Evolutionary conservation across 2,113 vertebrate species (phyloP), one percentile per base, ranked within the genome.

Genomic region (Puntigrus tetrazona): DNA sequence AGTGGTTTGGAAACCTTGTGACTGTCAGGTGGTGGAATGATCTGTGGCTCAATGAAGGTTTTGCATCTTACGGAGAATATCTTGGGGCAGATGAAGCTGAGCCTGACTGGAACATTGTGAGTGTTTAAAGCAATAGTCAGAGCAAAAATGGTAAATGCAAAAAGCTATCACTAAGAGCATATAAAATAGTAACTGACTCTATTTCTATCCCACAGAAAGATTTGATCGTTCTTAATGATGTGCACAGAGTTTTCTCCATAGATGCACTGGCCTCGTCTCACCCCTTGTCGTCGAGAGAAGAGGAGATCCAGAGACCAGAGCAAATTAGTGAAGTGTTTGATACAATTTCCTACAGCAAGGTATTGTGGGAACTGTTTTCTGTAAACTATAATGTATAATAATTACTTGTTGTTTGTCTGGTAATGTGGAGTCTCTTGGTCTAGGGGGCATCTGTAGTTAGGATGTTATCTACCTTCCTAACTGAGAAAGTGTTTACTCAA

Each of bases 1-100:
- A 99, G 97, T 99, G 98, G 98, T 99, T 99, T 0, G 97, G 98
- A 67, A 98, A 98, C 89, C 93, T 98, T 86, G 98, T 99, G 84
- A 99, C 98, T 0, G 87, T 99, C 74, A 91, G 29, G 1, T 99
- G 98, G 98, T 99, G 98, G 98, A 98, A 97, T 0, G 97, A 99
- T 90, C 88, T 99, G 87, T 99, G 98, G 97, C 94, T 99, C 83
- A 99, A 99, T 0, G 98, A 99, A 89, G 98, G 98, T 50, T 99
- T 99, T 0, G 98, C 98, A 3, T 96, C 97, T 1, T 99, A 99
- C 0, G 96, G 98, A 31, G 95, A 98, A 84, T 99, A 97, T 72
- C 93, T 98, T 36, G 98, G 98, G 0, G 96, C 96, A 0, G 0
- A 97, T 52, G 0, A 57, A 0, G 96, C 92, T 0, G 96, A 99